These are phyloP conservation scores for Illadopsis cleaveri DNA, from an alignment of 2,113 vertebrate species.

Conservation along the genomic window DNA sequence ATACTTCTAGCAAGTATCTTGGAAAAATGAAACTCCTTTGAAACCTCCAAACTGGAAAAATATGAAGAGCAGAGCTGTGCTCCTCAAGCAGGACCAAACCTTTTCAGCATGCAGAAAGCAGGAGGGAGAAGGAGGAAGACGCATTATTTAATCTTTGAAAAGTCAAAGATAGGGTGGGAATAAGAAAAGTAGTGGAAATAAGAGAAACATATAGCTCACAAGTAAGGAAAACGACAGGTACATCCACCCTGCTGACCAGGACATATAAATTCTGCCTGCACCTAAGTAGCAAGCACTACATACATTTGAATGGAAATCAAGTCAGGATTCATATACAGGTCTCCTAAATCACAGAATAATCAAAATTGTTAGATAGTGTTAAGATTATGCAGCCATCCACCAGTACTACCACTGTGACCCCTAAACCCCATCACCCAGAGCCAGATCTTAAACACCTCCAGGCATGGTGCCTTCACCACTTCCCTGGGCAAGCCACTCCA, in stretches of 20 bases:
- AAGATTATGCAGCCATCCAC: neutral
- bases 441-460: neutral
- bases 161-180: rapidly evolving
- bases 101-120: too few species aligned
- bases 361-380: neutral
- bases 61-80: neutral
- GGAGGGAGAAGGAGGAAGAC: neutral
- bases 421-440: neutral
- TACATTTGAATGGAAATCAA: neutral
- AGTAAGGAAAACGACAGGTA: neutral
- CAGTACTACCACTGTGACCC: neutral
- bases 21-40: neutral
- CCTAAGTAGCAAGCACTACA: rapidly evolving
- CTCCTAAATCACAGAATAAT: neutral
- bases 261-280: neutral
- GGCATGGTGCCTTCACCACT: neutral
- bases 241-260: too few species aligned
- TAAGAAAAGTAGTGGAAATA: neutral
- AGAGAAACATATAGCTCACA: too few species aligned
- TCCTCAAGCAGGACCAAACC: rapidly evolving
- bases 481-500: neutral
- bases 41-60: neutral
- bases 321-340: rapidly evolving
- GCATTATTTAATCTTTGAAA: neutral
- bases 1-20: neutral